These are phyloP conservation scores for Ardeotis arabs DNA, from an alignment of 2,113 vertebrate species.

Conservation along the genomic window DNA sequence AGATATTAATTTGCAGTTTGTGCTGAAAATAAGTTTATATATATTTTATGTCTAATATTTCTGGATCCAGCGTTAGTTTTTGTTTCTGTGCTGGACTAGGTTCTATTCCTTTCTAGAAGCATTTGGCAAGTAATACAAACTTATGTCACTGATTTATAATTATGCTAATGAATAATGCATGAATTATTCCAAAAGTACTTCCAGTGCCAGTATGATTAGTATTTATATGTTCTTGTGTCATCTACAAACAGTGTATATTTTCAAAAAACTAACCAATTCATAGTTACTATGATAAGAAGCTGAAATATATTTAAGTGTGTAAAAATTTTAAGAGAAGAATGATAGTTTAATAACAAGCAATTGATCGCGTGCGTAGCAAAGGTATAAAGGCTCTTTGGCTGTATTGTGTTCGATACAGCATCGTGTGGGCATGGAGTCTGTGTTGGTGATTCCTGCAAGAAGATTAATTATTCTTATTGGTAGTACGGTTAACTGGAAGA, in stretches of 20 bases:
- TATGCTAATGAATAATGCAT: not conserved
- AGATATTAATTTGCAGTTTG: not conserved
- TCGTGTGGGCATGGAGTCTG: accelerated
- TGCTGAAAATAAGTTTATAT: not conserved
- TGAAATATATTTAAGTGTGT: not conserved
- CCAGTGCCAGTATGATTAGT: not conserved
- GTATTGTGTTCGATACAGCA: not conserved
- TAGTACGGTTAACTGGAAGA: not conserved
- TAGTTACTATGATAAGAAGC: not conserved
- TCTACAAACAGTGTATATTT: not conserved
- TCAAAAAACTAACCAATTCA: not conserved
- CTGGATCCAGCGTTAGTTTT: not conserved
- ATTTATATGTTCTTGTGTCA: not conserved
- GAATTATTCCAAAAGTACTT: not conserved
- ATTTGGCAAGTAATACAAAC: not conserved
- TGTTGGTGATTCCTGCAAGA: not conserved
- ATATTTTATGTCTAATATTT: not conserved
- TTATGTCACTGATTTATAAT: not conserved
- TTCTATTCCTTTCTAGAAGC: not conserved
- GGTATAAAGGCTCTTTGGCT: not conserved
- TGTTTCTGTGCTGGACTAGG: not conserved
- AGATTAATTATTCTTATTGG: not conserved
- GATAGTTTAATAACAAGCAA: not conserved
- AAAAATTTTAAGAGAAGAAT: not conserved
- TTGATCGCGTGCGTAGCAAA: not conserved